Conservation (phyloP, 1,140 invertebrate species). For the Macrocentrus cingulum region DNA sequence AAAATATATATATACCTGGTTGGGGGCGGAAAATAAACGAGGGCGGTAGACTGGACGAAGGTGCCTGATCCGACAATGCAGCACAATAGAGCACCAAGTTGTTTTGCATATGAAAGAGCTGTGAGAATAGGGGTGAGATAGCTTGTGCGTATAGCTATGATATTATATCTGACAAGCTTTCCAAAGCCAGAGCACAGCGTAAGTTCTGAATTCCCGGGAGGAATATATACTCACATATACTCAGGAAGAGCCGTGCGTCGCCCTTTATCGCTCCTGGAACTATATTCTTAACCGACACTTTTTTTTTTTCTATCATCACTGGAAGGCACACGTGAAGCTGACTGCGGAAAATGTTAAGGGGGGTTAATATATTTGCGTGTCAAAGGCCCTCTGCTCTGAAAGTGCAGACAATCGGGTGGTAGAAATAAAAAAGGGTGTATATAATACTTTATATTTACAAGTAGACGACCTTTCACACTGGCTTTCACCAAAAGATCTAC, state of each 20-base stretch:
- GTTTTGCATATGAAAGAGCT: constrained; percentile 55
- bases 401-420: no score
- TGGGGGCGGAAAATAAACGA: constrained; percentile 47
- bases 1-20: constrained; percentile 15
- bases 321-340: neutral
- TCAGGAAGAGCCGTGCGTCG: neutral
- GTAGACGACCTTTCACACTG: neutral
- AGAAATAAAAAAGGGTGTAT: constrained; percentile 14
- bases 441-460: constrained; percentile 20
- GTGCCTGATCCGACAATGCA: constrained; percentile 46
- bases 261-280: constrained; percentile 13
- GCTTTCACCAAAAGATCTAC: no score
- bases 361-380: neutral
- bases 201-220: constrained; percentile 17
- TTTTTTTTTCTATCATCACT: neutral
- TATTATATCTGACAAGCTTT: constrained; percentile 26
- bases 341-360: neutral
- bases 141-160: constrained; percentile 19
- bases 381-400: constrained; percentile 10
- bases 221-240: neutral
- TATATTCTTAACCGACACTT: constrained; percentile 16
- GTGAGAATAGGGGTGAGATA: constrained; percentile 32
- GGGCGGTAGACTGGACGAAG: constrained; percentile 49
- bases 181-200: constrained; percentile 2
- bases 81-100: constrained; percentile 47